Evolutionary conservation across 2,888 invertebrate species (phyloP).

Genomic region (Cosmorhoe ocellata): DNA sequence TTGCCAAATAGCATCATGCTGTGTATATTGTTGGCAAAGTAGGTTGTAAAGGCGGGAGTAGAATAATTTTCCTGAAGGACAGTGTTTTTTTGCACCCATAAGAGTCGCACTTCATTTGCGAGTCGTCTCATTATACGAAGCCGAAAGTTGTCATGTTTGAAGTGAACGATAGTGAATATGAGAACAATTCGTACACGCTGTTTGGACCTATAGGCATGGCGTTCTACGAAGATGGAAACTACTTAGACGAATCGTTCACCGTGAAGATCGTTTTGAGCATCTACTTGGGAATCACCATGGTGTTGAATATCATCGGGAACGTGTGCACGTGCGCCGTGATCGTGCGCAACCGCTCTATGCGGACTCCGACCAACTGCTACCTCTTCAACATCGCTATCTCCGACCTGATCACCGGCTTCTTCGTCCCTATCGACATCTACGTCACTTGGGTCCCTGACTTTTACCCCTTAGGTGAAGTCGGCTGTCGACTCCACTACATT

Average conservation of each 20-base stretch:
- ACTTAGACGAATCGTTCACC: conserved; percentile 78
- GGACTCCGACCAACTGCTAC: conserved; percentile 92
- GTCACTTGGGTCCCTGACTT: conserved; percentile 88
- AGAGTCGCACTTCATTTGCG: conserved; percentile 33
- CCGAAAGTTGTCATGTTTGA: conserved; percentile 24
- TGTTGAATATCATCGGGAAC: conserved; percentile 88
- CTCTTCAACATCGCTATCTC: conserved; percentile 90
- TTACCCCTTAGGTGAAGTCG: conserved; percentile 88
- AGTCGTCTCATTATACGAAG: not conserved
- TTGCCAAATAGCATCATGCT: conserved; percentile 39
- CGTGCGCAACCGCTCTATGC: conserved; percentile 87
- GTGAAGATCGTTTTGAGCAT: conserved; percentile 78
- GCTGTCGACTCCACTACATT: conserved; percentile 88
- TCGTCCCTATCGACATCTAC: conserved; percentile 91
- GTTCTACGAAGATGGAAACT: conserved; percentile 53
- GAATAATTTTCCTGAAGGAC: conserved; percentile 36
- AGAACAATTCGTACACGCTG: conserved; percentile 59
- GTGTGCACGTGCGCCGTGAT: conserved; percentile 90
- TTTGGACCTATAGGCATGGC: conserved; percentile 64
- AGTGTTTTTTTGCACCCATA: conserved; percentile 46
- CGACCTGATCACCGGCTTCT: conserved; percentile 86
- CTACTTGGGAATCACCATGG: conserved; percentile 84
- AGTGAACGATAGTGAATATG: conserved; percentile 42
- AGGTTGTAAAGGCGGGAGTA: conserved; percentile 2
- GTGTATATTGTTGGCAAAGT: too few species aligned